Base-by-base conservation (phyloP, 2,888 invertebrate species). In the Limnephilus rhombicus region DNA sequence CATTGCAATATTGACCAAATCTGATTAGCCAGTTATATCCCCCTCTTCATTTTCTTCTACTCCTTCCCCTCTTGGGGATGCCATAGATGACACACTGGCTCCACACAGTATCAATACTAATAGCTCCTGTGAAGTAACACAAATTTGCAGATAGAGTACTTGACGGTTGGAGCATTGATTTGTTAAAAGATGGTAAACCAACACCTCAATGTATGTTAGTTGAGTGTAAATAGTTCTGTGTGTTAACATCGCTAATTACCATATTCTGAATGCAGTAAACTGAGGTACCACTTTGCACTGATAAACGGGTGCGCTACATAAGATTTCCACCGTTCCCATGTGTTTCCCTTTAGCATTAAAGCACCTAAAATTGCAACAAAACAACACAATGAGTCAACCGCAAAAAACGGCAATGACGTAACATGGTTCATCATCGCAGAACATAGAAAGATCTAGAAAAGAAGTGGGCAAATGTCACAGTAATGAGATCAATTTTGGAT, bases 271-370 rank as follows among this genome's bases (percentile, higher is more conserved):
- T 96, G 96, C 92, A 95, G 96, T 95, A 96, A 96, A 95, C 96
- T 96, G 95, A 96, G 95, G 95, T 96, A 96, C 96, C 96, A 96
- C 95, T 96, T 96, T 94, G 96, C 95, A 95, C 96, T 96, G 95
- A 96, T 96, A 95, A 96, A 95, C 94, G 96, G 96, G 95, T 96
- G 96, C 93, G 95, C 95, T 94, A 96, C 94, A 95, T 96, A 96
- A 95, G 96, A 96, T 96, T 96, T 96, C 96, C 96, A 96, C 95
- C 96, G 95, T 95, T 96, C 96, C 96, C 96, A 96, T 93, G 95
- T 96, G 95, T 96, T 95, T 95, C 95, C 96, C 95, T 96, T 96
- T 96, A 96, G 96, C 96, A 96, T 96, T 94, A 96, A 95, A 94
- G 96, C 96, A 96, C 96, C 96, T 96, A 96, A 94, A 96, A 96